A percentile compares a stretch with the other conserved stretches of the same genome.
These are phyloP conservation scores for Hartigia nigra DNA, from an alignment of 2,888 invertebrate species.

Conservation along the genomic window DNA sequence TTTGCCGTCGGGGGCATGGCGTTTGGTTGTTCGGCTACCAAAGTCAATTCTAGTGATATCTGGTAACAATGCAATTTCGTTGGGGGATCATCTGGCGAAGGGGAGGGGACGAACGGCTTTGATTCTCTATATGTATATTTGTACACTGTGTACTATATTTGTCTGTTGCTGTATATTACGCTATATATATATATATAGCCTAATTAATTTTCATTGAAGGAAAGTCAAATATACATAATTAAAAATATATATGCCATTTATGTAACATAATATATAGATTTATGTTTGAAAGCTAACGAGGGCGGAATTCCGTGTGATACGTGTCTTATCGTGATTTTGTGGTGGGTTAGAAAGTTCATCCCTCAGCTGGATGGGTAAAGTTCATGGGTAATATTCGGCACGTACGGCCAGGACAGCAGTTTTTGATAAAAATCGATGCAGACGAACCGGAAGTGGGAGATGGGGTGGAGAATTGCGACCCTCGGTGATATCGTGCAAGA, in stretches of 20 bases:
- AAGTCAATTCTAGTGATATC: background rate
- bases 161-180: background rate
- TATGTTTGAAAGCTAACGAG: background rate
- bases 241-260: too few relatives aligned
- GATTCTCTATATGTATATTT: background rate
- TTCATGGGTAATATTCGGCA: background rate
- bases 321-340: background rate
- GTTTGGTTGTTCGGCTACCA: background rate
- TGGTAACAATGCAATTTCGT: background rate
- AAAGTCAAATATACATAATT: too few relatives aligned
- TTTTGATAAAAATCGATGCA: background rate
- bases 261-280: background rate
- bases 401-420: background rate
- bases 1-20: background rate
- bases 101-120: background rate
- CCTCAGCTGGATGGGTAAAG: background rate
- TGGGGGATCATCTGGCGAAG: background rate
- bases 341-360: background rate
- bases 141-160: background rate
- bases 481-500: background rate
- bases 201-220: background rate
- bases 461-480: background rate
- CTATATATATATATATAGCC: background rate
- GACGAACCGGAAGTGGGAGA: background rate
- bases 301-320: background rate